These are phyloP conservation scores for Tympanuchus pallidicinctus DNA, from an alignment of 2,113 vertebrate genomes.

Conservation along the genomic window DNA sequence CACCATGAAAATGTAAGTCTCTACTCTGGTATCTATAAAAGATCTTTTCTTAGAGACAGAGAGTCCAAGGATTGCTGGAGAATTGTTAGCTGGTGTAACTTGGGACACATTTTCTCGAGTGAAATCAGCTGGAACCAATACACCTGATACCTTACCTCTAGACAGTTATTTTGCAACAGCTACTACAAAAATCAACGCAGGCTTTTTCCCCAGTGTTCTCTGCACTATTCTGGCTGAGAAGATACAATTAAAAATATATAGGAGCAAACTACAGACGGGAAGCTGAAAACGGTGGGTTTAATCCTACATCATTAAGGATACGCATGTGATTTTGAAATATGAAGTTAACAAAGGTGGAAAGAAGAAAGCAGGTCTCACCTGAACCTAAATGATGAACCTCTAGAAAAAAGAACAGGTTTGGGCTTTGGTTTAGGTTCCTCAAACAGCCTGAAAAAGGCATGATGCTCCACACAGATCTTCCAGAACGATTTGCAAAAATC, in stretches of 20 bases:
- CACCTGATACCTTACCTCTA: neutral
- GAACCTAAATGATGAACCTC: conserved; percentile 98
- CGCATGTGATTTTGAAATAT: neutral
- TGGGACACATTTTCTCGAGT: neutral
- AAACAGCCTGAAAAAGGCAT: conserved; percentile 98
- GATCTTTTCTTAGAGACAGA: neutral
- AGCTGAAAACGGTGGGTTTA: neutral
- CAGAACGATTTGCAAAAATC: conserved; percentile 98
- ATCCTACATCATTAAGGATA: neutral
- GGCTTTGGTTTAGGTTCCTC: conserved; percentile 97
- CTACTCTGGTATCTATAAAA: neutral
- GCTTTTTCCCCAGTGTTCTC: neutral
- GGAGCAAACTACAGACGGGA: neutral
- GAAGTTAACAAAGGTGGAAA: neutral
- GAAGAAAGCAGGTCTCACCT: conserved; percentile 79
- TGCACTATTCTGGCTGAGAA: neutral
- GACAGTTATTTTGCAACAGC: neutral
- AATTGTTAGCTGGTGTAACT: neutral
- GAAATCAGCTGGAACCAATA: neutral
- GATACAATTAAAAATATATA: neutral
- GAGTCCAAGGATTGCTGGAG: neutral
- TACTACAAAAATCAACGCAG: neutral
- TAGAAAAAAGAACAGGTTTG: conserved; percentile 93
- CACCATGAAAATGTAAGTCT: neutral
- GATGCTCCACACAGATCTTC: conserved; percentile 98